phyloP scores from a whole-genome alignment of 2,888 invertebrate genomes.

The Crepidodera aurea region DNA sequence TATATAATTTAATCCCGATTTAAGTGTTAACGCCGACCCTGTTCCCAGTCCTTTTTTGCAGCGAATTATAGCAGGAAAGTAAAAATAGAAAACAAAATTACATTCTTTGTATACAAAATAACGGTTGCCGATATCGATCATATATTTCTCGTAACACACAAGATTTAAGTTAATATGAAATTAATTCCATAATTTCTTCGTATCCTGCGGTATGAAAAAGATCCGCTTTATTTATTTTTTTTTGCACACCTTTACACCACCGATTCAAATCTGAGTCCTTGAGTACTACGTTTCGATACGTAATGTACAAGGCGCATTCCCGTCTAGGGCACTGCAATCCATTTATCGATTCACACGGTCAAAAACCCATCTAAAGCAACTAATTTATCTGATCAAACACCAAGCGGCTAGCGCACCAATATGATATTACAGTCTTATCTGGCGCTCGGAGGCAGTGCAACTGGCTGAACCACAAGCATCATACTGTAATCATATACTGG shows the following conservation, averaged over 20 bases:
- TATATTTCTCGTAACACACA: too few relatives aligned
- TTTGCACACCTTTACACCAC: constrained; percentile 27
- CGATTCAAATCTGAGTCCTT: constrained; percentile 45
- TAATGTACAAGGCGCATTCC: constrained; percentile 44
- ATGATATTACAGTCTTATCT: constrained; percentile 54
- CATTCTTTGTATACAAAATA: too few relatives aligned
- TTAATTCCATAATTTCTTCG: too few relatives aligned
- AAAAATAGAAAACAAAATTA: too few relatives aligned
- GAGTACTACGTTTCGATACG: constrained; percentile 41
- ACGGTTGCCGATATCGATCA: too few relatives aligned
- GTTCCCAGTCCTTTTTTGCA: too few relatives aligned
- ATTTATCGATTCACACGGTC: constrained; percentile 62
- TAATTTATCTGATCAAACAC: constrained; percentile 60
- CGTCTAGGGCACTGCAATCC: constrained; percentile 47
- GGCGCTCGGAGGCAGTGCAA: constrained; percentile 39
- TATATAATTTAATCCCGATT: too few relatives aligned
- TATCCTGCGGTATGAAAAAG: too few relatives aligned
- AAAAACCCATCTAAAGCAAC: constrained; percentile 59
- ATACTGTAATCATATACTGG: constrained; percentile 53
- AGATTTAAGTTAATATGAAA: too few relatives aligned
- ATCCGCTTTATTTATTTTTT: constrained; percentile 9
- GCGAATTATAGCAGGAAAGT: too few relatives aligned
- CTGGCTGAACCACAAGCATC: constrained; percentile 40
- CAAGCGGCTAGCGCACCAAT: constrained; percentile 52
- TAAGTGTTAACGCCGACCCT: too few relatives aligned